Base-by-base conservation (phyloP, 2,113 vertebrate species). In the Saccopteryx leptura region DNA sequence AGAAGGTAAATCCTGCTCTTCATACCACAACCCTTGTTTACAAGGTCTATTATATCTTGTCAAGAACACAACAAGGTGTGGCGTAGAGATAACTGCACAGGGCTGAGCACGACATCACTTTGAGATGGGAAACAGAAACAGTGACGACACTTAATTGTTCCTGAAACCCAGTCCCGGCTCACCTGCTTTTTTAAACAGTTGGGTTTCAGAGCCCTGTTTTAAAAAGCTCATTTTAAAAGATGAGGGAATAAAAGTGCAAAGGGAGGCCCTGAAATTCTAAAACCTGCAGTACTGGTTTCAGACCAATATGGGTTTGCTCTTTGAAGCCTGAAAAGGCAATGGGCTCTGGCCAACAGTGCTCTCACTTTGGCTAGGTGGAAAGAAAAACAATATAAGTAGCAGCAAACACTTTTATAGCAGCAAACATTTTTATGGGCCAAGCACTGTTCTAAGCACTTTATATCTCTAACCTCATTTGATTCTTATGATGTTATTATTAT, bases 221-320 rank as follows among this genome's bases (percentile, higher is more conserved):
- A 71, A 91, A 96, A 92, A 96, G 69, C 60, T 93, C 83, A 69
- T 94, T 96, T 97, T 97, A 92, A 96, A 96, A 94, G 92, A 93
- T 76, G 92, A 93, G 71, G 58, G 95, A 96, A 92, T 89, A 90
- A 56, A 95, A 95, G 91, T 76, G 86, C 68, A 91, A 95, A 78
- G 85, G 76, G 88, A 96, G 96, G 96, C 95, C 69, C 83, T 96
- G 92, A 96, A 93, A 96, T 93, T 83, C 96, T 94, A 93, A 98
- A 97, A 98, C 96, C 82, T 97, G 96, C 95, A 97, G 92, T 97
- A 97, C 96, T 97, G 97, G 97, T 98, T 97, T 97, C 96, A 95
- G 85, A 97, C 88, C 97, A 95, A 96, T 68, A 92, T 96, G 86
- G 94, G 92, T 97, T 97, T 96, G 96, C 86, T 96, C 97, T 97